Evolutionary conservation across 1,140 invertebrate genomes (phyloP).

Genomic region (Hormaphis cornu): DNA sequence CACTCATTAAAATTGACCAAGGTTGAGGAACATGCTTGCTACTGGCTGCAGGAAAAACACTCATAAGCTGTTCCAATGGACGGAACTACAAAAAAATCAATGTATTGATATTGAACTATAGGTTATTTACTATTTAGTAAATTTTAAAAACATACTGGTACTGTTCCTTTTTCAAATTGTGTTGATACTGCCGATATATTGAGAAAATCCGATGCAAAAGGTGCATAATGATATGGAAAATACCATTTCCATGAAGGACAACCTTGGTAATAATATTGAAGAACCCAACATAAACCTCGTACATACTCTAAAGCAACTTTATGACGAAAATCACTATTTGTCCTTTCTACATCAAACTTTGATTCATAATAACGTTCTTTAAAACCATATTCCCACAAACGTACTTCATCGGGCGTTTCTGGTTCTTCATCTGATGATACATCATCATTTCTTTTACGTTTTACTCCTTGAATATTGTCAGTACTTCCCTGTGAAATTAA

Average conservation of each 20-base stretch:
- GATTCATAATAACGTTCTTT: constrained; percentile 96
- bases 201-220: constrained; percentile 98
- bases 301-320: constrained; percentile 87
- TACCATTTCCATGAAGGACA: constrained; percentile 99
- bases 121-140: background rate
- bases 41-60: constrained; percentile 96
- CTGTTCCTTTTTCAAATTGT: constrained; percentile 77
- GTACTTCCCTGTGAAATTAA: constrained; percentile 1
- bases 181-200: constrained; percentile 78
- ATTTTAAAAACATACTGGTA: constrained; percentile 64
- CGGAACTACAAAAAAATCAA: constrained; percentile 61
- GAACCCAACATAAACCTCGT: constrained; percentile 92
- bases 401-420: constrained; percentile 82
- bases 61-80: constrained; percentile 97
- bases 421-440: constrained; percentile 57
- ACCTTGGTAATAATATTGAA: constrained; percentile 97
- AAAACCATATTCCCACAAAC: constrained; percentile 95
- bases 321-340: constrained; percentile 75
- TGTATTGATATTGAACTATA: constrained; percentile 27
- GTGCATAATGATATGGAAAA: constrained; percentile 99
- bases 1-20: constrained; percentile 90
- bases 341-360: constrained; percentile 81
- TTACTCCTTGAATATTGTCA: constrained; percentile 29
- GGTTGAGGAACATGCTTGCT: constrained; percentile 82
- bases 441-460: constrained; percentile 46